These are phyloP conservation scores for Ranitomeya variabilis DNA, from an alignment of 2,113 vertebrate genomes.

Conservation along the genomic window DNA sequence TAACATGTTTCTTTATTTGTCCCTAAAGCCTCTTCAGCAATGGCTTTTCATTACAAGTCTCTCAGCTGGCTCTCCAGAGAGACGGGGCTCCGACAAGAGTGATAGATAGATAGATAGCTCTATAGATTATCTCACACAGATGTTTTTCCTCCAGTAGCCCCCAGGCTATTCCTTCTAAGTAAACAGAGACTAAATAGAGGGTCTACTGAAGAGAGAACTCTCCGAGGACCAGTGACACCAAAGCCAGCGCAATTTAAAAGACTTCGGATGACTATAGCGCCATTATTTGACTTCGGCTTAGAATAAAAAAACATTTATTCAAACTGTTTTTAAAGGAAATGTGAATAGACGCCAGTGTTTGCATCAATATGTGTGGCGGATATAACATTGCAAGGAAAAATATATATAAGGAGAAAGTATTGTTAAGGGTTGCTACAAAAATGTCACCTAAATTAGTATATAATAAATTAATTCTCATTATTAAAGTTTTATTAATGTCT, in stretches of 20 bases:
- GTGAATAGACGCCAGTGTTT: not conserved
- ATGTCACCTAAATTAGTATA: not conserved
- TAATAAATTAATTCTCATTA: not conserved
- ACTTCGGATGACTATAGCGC: slow-evolving; percentile 52
- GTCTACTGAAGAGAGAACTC: slow-evolving; percentile 64
- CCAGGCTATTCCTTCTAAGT: slow-evolving; percentile 79
- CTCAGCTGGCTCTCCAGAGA: slow-evolving; percentile 77
- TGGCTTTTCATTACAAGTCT: slow-evolving; percentile 82
- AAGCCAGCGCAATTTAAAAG: slow-evolving; percentile 58
- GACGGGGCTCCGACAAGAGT: slow-evolving; percentile 72
- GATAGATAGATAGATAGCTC: slow-evolving; percentile 84
- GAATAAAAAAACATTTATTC: slow-evolving; percentile 26
- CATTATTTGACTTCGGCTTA: slow-evolving; percentile 16
- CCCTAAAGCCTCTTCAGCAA: slow-evolving; percentile 83
- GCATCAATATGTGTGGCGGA: not conserved
- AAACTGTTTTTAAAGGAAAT: slow-evolving; percentile 60
- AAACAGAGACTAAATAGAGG: slow-evolving; percentile 82
- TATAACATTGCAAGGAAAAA: not conserved
- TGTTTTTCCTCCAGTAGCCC: slow-evolving; percentile 81
- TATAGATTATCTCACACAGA: slow-evolving; percentile 85
- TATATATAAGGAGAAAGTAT: not conserved
- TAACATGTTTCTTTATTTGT: slow-evolving; percentile 82
- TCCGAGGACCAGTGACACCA: slow-evolving; percentile 66
- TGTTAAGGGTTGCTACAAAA: not conserved
- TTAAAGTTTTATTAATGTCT: not conserved